A percentile compares a stretch with the other conserved stretches of the same genome.
These are phyloP conservation scores for Globicephala melas DNA, from an alignment of 2,113 vertebrate species.

Conservation along the genomic window DNA sequence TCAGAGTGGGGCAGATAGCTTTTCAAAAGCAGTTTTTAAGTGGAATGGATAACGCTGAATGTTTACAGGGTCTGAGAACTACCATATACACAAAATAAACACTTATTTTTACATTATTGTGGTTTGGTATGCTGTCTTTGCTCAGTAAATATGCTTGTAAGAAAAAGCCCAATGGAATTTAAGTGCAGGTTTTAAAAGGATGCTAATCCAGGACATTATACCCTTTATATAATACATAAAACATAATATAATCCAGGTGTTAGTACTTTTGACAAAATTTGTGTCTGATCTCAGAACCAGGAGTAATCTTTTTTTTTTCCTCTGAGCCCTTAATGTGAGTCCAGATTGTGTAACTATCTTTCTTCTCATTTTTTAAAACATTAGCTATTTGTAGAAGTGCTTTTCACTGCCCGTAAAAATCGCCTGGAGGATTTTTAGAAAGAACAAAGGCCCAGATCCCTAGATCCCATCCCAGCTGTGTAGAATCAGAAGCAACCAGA, in stretches of 20 bases:
- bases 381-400: neutral
- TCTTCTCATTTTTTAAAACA: neutral
- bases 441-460: neutral
- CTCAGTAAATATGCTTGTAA: neutral
- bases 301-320: neutral
- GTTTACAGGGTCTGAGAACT: slow-evolving; percentile 23
- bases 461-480: neutral
- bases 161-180: neutral
- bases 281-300: neutral
- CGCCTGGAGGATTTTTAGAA: neutral
- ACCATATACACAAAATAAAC: slow-evolving; percentile 59
- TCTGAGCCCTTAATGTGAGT: neutral
- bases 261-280: neutral
- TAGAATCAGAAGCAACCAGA: neutral
- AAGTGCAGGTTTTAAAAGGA: neutral
- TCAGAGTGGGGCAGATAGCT: neutral
- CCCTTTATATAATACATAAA: neutral
- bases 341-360: neutral
- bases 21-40: slow-evolving; percentile 48
- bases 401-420: neutral
- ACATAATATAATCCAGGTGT: neutral
- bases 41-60: neutral
- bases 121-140: neutral
- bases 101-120: slow-evolving; percentile 52
- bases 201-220: neutral